Evolutionary conservation across 2,797 vertebrate species (phyloP), one percentile per base, ranked within the genome.

Genomic region (Gephyroberyx darwinii): DNA sequence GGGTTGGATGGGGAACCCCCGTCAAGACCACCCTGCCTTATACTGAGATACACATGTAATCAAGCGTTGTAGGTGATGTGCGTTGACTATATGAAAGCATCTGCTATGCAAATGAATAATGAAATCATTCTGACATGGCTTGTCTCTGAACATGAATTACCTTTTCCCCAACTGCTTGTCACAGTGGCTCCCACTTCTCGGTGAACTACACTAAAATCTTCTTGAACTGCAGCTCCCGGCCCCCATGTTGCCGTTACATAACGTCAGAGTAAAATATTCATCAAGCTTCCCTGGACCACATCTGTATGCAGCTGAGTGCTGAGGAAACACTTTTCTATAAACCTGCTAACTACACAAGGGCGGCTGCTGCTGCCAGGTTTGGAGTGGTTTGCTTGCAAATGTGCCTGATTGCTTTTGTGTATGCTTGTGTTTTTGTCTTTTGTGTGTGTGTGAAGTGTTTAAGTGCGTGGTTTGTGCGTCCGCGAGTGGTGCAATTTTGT

Each of bases 261-360:
- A 93, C 82, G 74, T 52, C 73, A 26, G 54, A 83, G 88, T 94
- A 79, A 93, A 93, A 92, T 93, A 93, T 93, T 93, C 89, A 94
- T 92, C 80, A 86, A 58, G 78, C 76, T 79, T 76, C 84, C 84
- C 84, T 69, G 82, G 85, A 89, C 71, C 80, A 88, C 81, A 86
- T 92, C 89, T 90, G 88, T 85, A 89, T 88, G 82, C 85, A 83
- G 82, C 79, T 43, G 80, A 86, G 78, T 88, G 89, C 92, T 90
- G 84, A 91, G 87, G 85, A 92, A 87, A 91, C 88, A 89, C 85
- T 91, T 90, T 86, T 84, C 77, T 65, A 75, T 83, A 89, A 88
- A 84, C 78, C 82, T 80, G 79, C 83, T 78, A 90, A 88, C 88
- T 76, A 79, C 81, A 82, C 62, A 69, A 57, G 67, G 78, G 81